These are phyloP conservation scores for Burhinus oedicnemus DNA, from an alignment of 2,113 vertebrate genomes.

Conservation along the genomic window DNA sequence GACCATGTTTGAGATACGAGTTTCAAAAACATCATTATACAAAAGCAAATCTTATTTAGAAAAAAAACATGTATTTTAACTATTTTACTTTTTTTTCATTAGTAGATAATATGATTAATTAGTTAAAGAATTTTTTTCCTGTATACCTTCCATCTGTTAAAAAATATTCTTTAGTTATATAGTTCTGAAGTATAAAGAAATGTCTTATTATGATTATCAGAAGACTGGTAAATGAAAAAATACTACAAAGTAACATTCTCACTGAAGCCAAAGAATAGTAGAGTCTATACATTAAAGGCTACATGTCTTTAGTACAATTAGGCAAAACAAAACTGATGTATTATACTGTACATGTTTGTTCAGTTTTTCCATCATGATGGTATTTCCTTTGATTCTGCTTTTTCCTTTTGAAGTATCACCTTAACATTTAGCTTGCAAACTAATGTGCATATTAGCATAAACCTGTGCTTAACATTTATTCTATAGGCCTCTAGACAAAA, in stretches of 20 bases:
- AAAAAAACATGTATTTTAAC: not conserved
- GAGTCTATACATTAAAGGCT: not conserved
- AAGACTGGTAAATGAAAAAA: not conserved
- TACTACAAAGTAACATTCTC: not conserved
- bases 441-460: conserved; percentile 70
- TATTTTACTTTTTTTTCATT: not conserved
- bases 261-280: not conserved
- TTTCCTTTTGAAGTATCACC: conserved; percentile 37
- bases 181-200: not conserved
- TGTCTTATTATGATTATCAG: not conserved
- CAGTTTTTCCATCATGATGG: conserved; percentile 16
- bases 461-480: conserved; percentile 77
- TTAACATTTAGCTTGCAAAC: conserved; percentile 71
- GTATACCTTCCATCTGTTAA: not conserved
- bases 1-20: not conserved
- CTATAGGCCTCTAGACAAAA: conserved; percentile 72
- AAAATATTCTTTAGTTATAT: not conserved
- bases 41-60: not conserved
- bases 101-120: not conserved
- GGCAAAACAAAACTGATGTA: not conserved
- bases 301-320: not conserved
- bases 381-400: conserved; percentile 56
- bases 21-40: not conserved
- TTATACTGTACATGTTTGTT: conserved; percentile 21
- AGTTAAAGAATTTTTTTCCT: not conserved